phyloP scores from a whole-genome alignment of 2,888 invertebrate genomes.

The Drosophila parthenogenetica region DNA sequence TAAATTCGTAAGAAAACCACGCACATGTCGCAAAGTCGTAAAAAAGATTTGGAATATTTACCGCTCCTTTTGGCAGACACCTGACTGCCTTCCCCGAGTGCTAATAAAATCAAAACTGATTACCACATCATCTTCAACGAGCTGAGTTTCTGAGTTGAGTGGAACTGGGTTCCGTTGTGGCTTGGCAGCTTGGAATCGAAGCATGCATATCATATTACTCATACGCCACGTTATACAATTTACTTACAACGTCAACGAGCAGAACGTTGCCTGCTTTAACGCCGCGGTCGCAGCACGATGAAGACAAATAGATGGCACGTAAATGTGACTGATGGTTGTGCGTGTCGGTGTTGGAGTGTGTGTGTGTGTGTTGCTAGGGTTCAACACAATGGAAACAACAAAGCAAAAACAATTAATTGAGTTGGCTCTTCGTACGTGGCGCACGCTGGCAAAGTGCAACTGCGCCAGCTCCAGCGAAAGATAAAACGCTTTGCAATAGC shows the following conservation, averaged over 20 bases:
- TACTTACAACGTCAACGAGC: constrained; percentile 74
- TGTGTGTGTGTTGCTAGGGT: constrained; percentile 17
- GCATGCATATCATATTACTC: constrained; percentile 78
- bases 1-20: constrained; percentile 11
- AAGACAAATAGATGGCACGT: constrained; percentile 66
- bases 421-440: constrained; percentile 61
- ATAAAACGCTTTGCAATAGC: constrained; percentile 80
- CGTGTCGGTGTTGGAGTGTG: constrained; percentile 24
- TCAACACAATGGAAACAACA: constrained; percentile 23
- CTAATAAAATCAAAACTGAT: constrained; percentile 81
- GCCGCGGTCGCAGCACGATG: constrained; percentile 29
- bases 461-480: constrained; percentile 61
- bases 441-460: constrained; percentile 60
- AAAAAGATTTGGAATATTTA: constrained; percentile 39
- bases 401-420: constrained; percentile 77
- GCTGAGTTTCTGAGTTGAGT: constrained; percentile 22
- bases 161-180: too few species aligned
- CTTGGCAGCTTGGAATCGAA: constrained; percentile 60
- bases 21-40: constrained; percentile 23
- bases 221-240: constrained; percentile 80
- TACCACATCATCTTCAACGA: constrained; percentile 76
- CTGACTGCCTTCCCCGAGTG: constrained; percentile 37
- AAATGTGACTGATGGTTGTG: constrained; percentile 34
- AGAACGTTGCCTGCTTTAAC: constrained; percentile 60
- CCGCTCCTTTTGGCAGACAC: constrained; percentile 6